Evolutionary conservation across 2,797 vertebrate species (phyloP).

Genomic region (Galaxias olidus): DNA sequence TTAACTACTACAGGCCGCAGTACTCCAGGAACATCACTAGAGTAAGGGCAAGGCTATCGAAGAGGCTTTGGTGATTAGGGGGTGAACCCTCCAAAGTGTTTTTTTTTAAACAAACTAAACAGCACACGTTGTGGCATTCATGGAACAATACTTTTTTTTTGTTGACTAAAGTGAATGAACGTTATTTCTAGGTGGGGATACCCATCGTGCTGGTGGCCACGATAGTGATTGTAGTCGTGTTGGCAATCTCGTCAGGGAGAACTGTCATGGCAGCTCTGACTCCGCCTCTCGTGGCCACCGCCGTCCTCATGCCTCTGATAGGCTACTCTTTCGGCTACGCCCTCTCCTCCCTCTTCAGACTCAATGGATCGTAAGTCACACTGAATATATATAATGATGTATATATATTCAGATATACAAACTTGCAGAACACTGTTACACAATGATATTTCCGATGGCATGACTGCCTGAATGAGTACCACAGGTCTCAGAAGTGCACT

Average conservation of each 20-base stretch:
- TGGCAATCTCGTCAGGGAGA: constrained; percentile 30
- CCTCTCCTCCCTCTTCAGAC: constrained; percentile 73
- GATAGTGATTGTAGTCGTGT: constrained; percentile 39
- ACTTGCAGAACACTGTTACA: too few relatives aligned
- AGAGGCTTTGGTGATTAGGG: too few relatives aligned
- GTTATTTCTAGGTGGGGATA: constrained; percentile 65
- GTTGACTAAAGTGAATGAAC: too few relatives aligned
- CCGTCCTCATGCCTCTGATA: constrained; percentile 75
- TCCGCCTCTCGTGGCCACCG: constrained; percentile 66
- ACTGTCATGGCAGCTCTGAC: constrained; percentile 54
- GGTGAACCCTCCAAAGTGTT: too few relatives aligned
- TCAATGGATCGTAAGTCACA: constrained; percentile 66
- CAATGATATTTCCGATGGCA: too few relatives aligned
- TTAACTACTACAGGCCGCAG: constrained; percentile 77
- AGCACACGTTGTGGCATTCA: too few relatives aligned
- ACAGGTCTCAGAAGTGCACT: too few relatives aligned
- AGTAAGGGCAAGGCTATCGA: constrained; percentile 69
- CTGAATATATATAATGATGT: too few relatives aligned
- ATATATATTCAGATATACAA: too few relatives aligned
- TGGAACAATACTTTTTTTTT: too few relatives aligned
- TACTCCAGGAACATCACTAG: constrained; percentile 67
- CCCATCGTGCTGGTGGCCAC: constrained; percentile 40
- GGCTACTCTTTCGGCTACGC: constrained; percentile 80
- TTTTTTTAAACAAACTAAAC: too few relatives aligned
- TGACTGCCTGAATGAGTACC: too few relatives aligned